Evolutionary conservation across 2,888 invertebrate species (phyloP).

Genomic region (Agrotis puta): DNA sequence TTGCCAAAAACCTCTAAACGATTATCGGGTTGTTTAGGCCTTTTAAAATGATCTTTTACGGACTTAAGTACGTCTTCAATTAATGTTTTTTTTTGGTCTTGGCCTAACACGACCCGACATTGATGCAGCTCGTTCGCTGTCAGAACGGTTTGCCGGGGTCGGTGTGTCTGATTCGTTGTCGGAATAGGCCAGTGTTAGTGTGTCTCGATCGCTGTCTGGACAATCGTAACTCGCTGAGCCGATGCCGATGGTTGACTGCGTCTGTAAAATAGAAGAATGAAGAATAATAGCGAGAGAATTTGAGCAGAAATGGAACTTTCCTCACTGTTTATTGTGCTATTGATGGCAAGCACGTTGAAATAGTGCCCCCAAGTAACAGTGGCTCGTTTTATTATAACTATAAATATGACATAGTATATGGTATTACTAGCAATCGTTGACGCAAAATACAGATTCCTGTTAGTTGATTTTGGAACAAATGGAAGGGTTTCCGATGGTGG

Average conservation of each 20-base stretch:
- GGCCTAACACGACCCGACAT: no score
- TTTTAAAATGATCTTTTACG: no score
- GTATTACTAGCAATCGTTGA: slow-evolving; percentile 33
- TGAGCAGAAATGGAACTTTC: slow-evolving; percentile 12
- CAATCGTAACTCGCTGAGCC: no score
- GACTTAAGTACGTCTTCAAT: no score
- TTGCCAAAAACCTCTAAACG: no score
- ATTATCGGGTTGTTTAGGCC: no score
- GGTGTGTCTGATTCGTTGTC: no score
- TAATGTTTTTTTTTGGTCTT: no score
- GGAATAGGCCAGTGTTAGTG: no score
- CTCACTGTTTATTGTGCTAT: slow-evolving; percentile 15
- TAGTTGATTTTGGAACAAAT: slow-evolving; percentile 29
- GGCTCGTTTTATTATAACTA: slow-evolving; percentile 21
- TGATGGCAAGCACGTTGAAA: slow-evolving; percentile 22
- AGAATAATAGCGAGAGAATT: slow-evolving; percentile 18
- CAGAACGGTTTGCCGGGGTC: no score
- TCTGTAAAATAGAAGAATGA: slow-evolving; percentile 21
- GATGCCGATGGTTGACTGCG: slow-evolving; percentile 20
- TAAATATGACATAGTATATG: slow-evolving; percentile 22
- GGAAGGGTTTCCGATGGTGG: slow-evolving; percentile 25
- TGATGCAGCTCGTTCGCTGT: no score
- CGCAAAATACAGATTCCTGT: slow-evolving; percentile 32
- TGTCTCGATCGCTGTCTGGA: no score
- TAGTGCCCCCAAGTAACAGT: slow-evolving; percentile 4